These are phyloP conservation scores for Meles meles DNA, from an alignment of 2,113 vertebrate genomes.

Conservation along the genomic window DNA sequence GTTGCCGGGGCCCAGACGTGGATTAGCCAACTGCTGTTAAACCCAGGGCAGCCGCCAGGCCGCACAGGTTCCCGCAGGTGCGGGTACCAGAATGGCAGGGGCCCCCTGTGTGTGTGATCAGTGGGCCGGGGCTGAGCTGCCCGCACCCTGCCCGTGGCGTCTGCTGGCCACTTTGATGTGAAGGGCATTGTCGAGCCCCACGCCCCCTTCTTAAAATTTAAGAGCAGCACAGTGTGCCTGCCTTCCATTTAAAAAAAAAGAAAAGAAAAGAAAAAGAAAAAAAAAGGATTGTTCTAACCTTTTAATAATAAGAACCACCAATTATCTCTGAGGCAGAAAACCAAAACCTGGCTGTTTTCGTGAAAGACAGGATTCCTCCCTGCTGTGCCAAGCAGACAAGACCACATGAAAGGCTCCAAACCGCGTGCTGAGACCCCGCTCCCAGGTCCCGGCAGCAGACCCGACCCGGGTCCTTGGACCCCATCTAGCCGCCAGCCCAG, in stretches of 20 bases:
- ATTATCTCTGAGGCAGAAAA: conserved; percentile 71
- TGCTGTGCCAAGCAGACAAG: rapidly evolving
- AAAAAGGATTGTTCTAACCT: conserved; percentile 16
- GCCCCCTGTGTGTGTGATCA: not conserved
- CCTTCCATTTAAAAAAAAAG: not conserved
- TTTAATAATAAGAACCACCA: conserved; percentile 52
- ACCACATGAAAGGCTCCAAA: conserved; percentile 52
- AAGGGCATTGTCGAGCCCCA: not conserved
- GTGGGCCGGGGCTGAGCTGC: not conserved
- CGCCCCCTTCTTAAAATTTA: conserved; percentile 17
- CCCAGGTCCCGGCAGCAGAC: not conserved
- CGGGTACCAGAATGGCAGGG: conserved; percentile 47
- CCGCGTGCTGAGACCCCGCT: rapidly evolving
- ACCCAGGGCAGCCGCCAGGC: not conserved
- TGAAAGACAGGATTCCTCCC: conserved; percentile 7
- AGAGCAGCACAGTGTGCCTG: not conserved
- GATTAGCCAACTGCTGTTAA: conserved; percentile 65
- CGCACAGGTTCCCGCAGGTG: conserved; percentile 25
- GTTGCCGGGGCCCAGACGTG: conserved; percentile 12
- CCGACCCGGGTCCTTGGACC: not conserved
- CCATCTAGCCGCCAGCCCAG: not conserved
- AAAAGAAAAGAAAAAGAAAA: not conserved
- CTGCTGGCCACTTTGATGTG: conserved; percentile 69
- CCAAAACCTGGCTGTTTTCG: conserved; percentile 15
- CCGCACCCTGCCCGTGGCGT: not conserved